These are phyloP conservation scores for Lingula anatina DNA, from an alignment of 2,888 invertebrate genomes.

Conservation along the genomic window DNA sequence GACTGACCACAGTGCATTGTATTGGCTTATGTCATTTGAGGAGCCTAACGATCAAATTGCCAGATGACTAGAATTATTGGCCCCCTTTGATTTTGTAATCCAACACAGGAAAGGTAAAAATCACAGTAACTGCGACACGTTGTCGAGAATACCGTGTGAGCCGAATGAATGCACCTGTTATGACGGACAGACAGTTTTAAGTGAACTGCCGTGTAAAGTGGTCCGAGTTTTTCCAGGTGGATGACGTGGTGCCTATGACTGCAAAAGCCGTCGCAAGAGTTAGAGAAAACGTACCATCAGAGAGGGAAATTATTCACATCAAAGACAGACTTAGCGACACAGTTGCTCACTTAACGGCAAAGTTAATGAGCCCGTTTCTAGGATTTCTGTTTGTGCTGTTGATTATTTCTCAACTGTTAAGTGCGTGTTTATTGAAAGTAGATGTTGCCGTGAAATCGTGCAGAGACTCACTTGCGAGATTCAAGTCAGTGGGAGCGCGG, in stretches of 20 bases:
- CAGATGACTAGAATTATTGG: constrained; percentile 10
- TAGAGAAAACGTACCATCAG: no score
- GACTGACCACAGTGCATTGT: constrained; percentile 5
- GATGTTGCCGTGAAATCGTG: no score
- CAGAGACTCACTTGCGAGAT: no score
- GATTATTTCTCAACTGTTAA: no score
- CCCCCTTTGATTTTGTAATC: constrained; percentile 9
- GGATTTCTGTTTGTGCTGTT: no score
- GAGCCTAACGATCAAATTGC: constrained; percentile 9
- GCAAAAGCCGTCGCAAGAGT: not conserved
- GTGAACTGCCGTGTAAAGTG: constrained; percentile 9
- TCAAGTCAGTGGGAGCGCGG: no score
- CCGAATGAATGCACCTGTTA: constrained; percentile 10
- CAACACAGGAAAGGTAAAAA: constrained; percentile 10
- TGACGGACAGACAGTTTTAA: constrained; percentile 7
- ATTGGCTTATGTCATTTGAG: constrained; percentile 11
- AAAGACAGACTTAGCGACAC: no score
- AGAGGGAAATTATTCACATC: no score
- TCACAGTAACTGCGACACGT: constrained; percentile 10
- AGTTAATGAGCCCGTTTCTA: no score
- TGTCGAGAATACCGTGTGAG: constrained; percentile 12
- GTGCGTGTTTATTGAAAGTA: no score
- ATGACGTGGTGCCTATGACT: not conserved
- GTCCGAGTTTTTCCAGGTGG: not conserved
- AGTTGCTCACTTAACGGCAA: no score